Evolutionary conservation across 2,888 invertebrate genomes (phyloP), one percentile per base, ranked within the genome.

Genomic region (Clivina fossor): DNA sequence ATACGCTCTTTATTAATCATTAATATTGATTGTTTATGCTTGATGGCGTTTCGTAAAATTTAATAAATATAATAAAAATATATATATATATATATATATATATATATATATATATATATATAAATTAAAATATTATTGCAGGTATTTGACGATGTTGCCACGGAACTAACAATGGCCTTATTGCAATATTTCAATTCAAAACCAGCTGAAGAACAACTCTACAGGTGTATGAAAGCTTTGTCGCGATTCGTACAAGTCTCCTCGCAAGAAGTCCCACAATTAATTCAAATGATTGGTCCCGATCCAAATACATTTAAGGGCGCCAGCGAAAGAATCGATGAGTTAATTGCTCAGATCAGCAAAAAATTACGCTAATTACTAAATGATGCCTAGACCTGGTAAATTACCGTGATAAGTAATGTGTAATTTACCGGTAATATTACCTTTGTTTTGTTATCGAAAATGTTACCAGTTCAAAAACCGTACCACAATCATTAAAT

Each of bases 141-240:
- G 93, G 92, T 93, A 56, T 94, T 94, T 75, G 94, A 94, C 74
- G 94, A 94, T 74, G 87, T 93, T 51, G 92, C 93, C 57, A 90
- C 93, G 56, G 94, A 94, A 76, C 76, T 94, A 69, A 85, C 90
- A 38, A 91, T 94, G 90, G 93, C 93, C 47, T 78, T 93, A 67
- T 81, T 94, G 62, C 93, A 94, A 78, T 92, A 86, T 76, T 86
- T 93, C 78, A 87, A 86, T 69, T 81, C 82, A 53, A 87, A 84
- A 69, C 90, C 91, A 20, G 75, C 75, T 24, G 93, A 93, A 76
- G 90, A 91, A 69, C 84, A 87, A 64, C 79, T 89, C 65, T 90
- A 79, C 78, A 83, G 91, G 60, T 85, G 87, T 60, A 80, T 90
- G 76, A 86, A 86, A 65, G 87, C 93, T 0, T 78, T 94, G 62